Evolutionary conservation across 53 echinoderm and acorn worm species (phyloP), one percentile per base, ranked within the genome.

Genomic region (Crossaster papposus): DNA sequence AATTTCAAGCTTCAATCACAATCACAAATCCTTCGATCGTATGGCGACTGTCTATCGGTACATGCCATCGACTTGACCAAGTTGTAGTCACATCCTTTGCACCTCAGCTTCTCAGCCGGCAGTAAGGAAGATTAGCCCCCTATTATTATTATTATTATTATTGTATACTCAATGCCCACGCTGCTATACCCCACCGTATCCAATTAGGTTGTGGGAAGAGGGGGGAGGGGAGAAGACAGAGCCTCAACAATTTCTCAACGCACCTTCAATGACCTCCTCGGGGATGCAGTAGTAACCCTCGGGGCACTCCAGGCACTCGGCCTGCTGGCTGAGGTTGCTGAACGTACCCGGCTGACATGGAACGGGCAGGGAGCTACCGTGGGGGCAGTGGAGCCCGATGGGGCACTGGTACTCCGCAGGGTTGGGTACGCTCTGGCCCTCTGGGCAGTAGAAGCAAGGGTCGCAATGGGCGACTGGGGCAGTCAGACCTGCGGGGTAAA

Each of bases 241-340:
- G n/a, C n/a, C n/a, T n/a, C n/a, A n/a, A 18, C 12, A 34, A 64
- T 64, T 1, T 30, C 1, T 17, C 3, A 24, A 28, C 88, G 84
- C 74, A 98, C 99, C 99, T 98, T 98, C 95, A 79, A 93, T 81
- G 28, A 98, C 99, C 55, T 98, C 94, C 26, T 93, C 93, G 2
- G 99, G 99, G 3, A 98, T 93, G 81, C 99, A 98, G 89, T 98
- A 98, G 88, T 94, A 94, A 0, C 99, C 96, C 32, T 94, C 96
- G 3, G 96, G 96, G 68, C 99, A 96, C 65, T 90, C 94, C 92
- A 96, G 36, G 29, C 99, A 98, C 65, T 83, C 89, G 0, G 96
- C 64, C 74, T 88, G 89, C 88, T 98, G 99, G 52, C 94, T 98
- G 52, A 98, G 91, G 82, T 98, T 98, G 68, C 96, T 93, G 82